Percentiles rank a stretch among this genome's conserved stretches.
These are phyloP conservation scores for Branchinecta lynchi DNA, from an alignment of 1,140 invertebrate genomes.

Conservation along the genomic window DNA sequence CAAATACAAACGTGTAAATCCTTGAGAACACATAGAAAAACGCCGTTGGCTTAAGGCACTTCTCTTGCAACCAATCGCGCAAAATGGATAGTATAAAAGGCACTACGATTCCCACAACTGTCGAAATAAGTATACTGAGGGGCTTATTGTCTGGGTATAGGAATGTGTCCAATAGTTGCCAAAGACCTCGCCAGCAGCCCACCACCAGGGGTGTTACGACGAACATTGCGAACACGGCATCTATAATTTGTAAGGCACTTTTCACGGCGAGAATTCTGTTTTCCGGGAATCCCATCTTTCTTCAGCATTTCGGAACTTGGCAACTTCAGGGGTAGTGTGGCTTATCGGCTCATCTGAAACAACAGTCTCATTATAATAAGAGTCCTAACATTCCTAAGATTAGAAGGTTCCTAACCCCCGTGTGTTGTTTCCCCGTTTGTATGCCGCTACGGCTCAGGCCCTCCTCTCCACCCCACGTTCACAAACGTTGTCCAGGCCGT, in stretches of 20 bases:
- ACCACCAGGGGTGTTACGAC: constrained; percentile 62
- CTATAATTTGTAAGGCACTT: constrained; percentile 34
- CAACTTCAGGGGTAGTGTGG: too few relatives aligned
- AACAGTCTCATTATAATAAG: too few relatives aligned
- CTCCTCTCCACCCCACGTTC: too few relatives aligned
- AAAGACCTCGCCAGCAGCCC: constrained; percentile 68
- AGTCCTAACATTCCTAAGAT: too few relatives aligned
- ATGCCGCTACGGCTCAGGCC: too few relatives aligned
- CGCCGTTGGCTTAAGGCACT: constrained; percentile 12
- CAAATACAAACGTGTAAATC: constrained; percentile 54
- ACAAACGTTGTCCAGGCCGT: too few relatives aligned
- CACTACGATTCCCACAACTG: constrained; percentile 46
- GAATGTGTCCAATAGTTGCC: constrained; percentile 56
- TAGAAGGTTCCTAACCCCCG: too few relatives aligned
- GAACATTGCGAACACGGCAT: constrained; percentile 49
- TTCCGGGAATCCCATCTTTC: too few relatives aligned
- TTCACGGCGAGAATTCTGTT: too few relatives aligned
- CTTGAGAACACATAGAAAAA: constrained; percentile 50
- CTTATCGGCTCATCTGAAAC: too few relatives aligned
- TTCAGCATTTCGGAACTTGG: too few relatives aligned
- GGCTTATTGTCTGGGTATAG: constrained; percentile 42
- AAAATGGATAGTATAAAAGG: constrained; percentile 46
- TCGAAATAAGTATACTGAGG: constrained; percentile 45
- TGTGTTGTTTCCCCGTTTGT: too few relatives aligned
- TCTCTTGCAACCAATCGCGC: constrained; percentile 13